Conservation (phyloP, 2,888 invertebrate genomes). For the Noctuana brunneofusca region DNA sequence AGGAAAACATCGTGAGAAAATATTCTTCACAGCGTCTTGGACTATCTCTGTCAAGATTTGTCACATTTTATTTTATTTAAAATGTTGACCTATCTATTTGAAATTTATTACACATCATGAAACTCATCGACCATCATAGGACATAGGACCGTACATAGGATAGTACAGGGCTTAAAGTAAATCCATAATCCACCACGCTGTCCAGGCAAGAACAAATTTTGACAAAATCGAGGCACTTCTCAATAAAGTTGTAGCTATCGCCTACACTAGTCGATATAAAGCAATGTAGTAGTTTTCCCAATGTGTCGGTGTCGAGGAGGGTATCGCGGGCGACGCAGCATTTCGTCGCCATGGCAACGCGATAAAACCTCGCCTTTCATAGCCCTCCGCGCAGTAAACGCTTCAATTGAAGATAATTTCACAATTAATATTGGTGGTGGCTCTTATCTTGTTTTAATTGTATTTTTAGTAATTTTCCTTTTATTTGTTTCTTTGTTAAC, state of each 20-base stretch:
- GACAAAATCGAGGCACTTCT: neutral
- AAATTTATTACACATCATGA: no score
- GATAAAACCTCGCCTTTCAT: conserved; percentile 82
- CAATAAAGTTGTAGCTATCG: conserved; percentile 43
- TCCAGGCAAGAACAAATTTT: neutral
- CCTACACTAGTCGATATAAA: conserved; percentile 63
- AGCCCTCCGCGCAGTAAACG: conserved; percentile 69
- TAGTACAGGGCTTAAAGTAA: no score
- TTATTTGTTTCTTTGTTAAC: conserved; percentile 14
- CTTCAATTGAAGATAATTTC: conserved; percentile 49
- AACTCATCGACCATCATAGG: neutral
- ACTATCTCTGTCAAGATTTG: no score
- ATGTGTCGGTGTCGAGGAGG: conserved; percentile 68
- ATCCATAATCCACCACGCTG: neutral
- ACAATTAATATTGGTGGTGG: conserved; percentile 29
- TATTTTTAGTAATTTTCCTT: conserved; percentile 29
- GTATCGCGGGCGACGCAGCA: conserved; percentile 73
- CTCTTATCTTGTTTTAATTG: conserved; percentile 31
- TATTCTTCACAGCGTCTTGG: no score
- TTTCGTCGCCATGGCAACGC: conserved; percentile 79
- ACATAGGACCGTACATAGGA: no score
- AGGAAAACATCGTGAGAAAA: no score
- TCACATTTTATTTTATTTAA: no score
- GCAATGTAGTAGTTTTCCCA: conserved; percentile 69
- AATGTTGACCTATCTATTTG: no score